Base-by-base conservation (phyloP, 2,797 vertebrate genomes). In the Otus scops region DNA sequence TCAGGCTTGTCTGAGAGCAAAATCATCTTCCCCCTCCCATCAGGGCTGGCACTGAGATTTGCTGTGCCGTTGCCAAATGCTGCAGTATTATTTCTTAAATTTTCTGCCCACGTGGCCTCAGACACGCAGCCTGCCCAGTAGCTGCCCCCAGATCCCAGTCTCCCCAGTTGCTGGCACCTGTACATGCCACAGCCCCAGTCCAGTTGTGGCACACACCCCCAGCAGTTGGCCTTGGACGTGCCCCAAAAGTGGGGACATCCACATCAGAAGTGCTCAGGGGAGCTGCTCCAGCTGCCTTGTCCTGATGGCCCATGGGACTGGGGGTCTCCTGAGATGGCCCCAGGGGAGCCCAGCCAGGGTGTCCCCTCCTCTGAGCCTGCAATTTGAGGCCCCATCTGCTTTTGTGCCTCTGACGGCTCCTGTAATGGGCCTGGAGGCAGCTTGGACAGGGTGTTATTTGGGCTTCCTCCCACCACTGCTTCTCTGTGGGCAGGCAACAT, bases 401-500 rank as follows among this genome's bases (percentile, higher is more conserved):
- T 71, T 23, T 76, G 50, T 68, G 54, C 26, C 65, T 34, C 64
- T 41, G 48, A 59, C 3, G 4, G 53, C 45, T 65, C 53, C 50
- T 38, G 15, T 3, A 3, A 45, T 5, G 10, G 50, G 38, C 38
- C 63, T 18, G 26, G 43, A 24, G 88, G 32, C 41, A 69, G 23
- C 12, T 21, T 18, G 76, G 68, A 67, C 54, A 76, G 50, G 54
- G n/a, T 47, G 63, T 39, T 51, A 73, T 56, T 88, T 83, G 59
- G 36, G 79, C 32, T 82, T 12, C 54, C n/a, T 57, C 22, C 45
- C 77, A 59, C 7, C 3, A 34, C 5, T 67, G n/a, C 77, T 77
- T 23, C 65, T 87, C 57, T 36, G 5, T 30, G 45, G 30, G 30
- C 2, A 4, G 9, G 22, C 36, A 93, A 51, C 0, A 0, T 4